These are phyloP conservation scores for Clupea harengus DNA, from an alignment of 2,113 vertebrate genomes.

Conservation along the genomic window DNA sequence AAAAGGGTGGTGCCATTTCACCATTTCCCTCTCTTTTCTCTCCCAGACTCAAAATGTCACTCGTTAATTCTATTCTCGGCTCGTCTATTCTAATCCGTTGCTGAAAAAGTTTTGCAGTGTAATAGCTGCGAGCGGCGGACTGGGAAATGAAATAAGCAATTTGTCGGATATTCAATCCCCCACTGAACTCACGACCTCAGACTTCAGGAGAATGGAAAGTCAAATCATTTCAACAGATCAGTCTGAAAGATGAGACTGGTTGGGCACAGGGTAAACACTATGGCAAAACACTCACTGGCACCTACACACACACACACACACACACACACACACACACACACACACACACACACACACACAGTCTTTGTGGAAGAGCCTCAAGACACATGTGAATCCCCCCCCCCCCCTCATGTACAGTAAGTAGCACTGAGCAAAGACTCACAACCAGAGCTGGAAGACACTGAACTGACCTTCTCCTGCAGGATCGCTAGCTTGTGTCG, in stretches of 20 bases:
- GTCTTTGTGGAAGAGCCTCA: no score
- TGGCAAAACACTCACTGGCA: not conserved
- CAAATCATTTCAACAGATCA: not conserved
- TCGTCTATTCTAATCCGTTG: not conserved
- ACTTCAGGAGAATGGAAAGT: not conserved
- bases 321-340: no score
- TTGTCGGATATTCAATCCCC: not conserved
- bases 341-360: no score
- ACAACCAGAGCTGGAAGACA: not conserved
- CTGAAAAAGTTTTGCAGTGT: not conserved
- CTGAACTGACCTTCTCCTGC: constrained; percentile 61
- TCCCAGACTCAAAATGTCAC: not conserved
- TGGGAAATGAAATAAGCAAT: not conserved
- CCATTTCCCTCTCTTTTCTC: not conserved
- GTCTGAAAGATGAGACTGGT: not conserved
- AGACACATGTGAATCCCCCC: no score
- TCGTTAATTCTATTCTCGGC: not conserved
- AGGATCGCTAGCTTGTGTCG: constrained; percentile 53
- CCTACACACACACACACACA: no score
- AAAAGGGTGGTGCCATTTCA: not conserved
- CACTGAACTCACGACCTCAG: not conserved
- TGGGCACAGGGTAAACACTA: not conserved
- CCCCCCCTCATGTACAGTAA: no score
- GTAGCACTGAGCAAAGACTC: not conserved
- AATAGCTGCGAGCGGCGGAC: not conserved